These are phyloP conservation scores for Ariolimax columbianus DNA, from an alignment of 2,888 invertebrate species.

Conservation along the genomic window DNA sequence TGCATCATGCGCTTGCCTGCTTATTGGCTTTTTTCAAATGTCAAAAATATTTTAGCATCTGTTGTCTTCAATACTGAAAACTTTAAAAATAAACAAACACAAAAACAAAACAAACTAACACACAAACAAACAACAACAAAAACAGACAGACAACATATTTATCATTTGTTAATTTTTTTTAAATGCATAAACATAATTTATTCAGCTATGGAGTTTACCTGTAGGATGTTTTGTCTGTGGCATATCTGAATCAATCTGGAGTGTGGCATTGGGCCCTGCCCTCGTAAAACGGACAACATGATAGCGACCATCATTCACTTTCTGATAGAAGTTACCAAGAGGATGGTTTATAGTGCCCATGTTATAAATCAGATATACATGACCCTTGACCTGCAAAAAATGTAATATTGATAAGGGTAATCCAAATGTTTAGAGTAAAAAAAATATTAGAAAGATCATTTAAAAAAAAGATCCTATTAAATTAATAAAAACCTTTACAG, in stretches of 20 bases:
- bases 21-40: too few relatives aligned
- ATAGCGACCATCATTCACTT: conserved; percentile 95
- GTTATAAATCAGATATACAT: conserved; percentile 95
- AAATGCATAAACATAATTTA: neutral
- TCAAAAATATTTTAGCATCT: too few relatives aligned
- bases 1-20: too few relatives aligned
- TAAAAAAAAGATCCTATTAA: too few relatives aligned
- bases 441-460: too few relatives aligned
- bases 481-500: too few relatives aligned
- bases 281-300: conserved; percentile 94
- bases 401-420: neutral
- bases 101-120: too few relatives aligned
- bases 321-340: conserved; percentile 89
- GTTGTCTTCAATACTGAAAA: too few relatives aligned
- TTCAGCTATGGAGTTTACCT: conserved; percentile 82
- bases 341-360: conserved; percentile 94
- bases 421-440: neutral
- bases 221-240: conserved; percentile 87
- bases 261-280: conserved; percentile 91
- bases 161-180: neutral
- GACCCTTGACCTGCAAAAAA: conserved; percentile 88
- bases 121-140: neutral
- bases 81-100: too few relatives aligned
- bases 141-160: neutral
- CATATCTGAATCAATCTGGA: conserved; percentile 93